phyloP scores from a whole-genome alignment of 2,888 invertebrate genomes.

The Phyllotreta cruciferae region DNA sequence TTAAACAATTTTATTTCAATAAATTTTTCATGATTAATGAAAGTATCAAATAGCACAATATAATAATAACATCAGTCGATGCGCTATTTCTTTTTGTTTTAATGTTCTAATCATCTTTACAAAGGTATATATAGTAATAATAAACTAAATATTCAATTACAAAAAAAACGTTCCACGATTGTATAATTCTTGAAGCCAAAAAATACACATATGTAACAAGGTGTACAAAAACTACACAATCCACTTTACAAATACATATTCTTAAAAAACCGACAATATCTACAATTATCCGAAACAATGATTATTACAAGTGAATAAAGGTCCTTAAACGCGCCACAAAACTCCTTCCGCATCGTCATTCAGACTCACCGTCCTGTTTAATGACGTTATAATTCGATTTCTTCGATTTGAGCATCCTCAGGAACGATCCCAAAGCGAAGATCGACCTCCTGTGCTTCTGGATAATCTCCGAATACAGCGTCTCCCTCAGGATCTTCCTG shows the following conservation, averaged over 20 bases:
- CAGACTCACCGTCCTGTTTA: constrained; percentile 63
- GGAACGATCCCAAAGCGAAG: constrained; percentile 77
- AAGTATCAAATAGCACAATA: constrained; percentile 20
- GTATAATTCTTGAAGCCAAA: constrained; percentile 21
- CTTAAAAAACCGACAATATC: constrained; percentile 8
- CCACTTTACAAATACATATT: constrained; percentile 20
- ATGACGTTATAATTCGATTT: constrained; percentile 80
- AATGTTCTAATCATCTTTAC: not conserved
- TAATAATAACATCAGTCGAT: constrained; percentile 25
- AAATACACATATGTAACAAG: constrained; percentile 20
- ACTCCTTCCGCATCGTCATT: constrained; percentile 39
- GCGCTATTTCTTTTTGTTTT: constrained; percentile 16
- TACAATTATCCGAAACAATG: constrained; percentile 20
- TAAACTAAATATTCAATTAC: constrained; percentile 5
- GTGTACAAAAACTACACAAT: constrained; percentile 30
- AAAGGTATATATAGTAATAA: too few relatives aligned
- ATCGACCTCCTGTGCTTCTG: constrained; percentile 78
- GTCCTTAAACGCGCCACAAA: not conserved
- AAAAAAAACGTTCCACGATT: constrained; percentile 6
- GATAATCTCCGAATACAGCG: constrained; percentile 79
- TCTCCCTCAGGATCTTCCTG: constrained; percentile 75
- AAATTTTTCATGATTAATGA: constrained; percentile 4
- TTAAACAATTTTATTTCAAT: constrained; percentile 11
- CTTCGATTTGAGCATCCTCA: constrained; percentile 76
- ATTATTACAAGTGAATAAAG: constrained; percentile 12